These are phyloP conservation scores for Florisuga fusca DNA, from an alignment of 2,797 vertebrate species.

Conservation along the genomic window DNA sequence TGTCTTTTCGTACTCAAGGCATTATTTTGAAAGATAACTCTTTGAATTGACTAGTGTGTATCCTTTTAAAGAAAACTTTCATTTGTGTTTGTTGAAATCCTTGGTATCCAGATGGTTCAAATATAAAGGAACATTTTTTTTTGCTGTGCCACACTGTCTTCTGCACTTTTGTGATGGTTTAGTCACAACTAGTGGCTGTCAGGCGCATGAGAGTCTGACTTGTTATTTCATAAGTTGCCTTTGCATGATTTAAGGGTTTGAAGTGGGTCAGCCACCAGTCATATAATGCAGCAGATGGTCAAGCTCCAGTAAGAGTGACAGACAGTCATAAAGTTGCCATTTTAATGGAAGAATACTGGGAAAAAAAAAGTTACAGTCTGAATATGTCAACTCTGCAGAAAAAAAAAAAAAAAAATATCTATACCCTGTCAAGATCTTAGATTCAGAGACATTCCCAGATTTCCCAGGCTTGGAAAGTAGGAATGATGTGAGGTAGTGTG, in stretches of 20 bases:
- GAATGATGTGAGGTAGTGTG: not conserved
- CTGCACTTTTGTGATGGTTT: not conserved
- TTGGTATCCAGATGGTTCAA: conserved; percentile 25
- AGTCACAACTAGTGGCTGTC: conserved; percentile 4
- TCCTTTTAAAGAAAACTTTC: not conserved
- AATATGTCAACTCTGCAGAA: not conserved
- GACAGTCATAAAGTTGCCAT: not conserved
- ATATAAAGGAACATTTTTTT: conserved; percentile 12
- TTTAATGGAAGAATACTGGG: not conserved
- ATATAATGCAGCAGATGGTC: not conserved
- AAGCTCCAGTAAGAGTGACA: not conserved
- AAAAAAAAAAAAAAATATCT: not conserved
- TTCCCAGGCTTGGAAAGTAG: not conserved
- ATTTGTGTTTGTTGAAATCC: not conserved
- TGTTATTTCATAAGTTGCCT: not conserved
- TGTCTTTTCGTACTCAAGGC: not conserved
- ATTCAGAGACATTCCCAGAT: not conserved
- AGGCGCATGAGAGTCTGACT: not conserved
- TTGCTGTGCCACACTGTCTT: not conserved
- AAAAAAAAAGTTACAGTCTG: not conserved
- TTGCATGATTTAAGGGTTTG: not conserved
- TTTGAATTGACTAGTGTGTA: not conserved
- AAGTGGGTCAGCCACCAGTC: conserved; percentile 18
- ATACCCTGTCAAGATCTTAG: not conserved
- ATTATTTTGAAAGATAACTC: not conserved